Base-by-base conservation (phyloP, 37 sponge, comb jelly and placozoan genomes). In the Hexactinellida sp. region DNA sequence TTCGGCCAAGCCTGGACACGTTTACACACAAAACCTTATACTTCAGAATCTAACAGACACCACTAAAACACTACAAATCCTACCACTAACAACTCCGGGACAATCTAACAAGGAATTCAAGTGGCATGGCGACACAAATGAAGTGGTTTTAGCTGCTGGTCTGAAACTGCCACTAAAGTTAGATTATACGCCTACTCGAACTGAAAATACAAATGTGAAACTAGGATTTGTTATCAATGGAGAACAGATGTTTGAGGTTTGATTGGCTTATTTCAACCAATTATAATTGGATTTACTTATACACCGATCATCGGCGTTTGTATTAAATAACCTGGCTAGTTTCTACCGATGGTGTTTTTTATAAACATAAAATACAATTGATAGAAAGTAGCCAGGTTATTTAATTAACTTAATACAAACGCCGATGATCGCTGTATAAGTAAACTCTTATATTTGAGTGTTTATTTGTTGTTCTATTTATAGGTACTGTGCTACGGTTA, bases 171-270 rank as follows among this genome's bases (percentile, higher is more conserved):
- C 76, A n/a, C 21, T 63, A 7, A 63, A 28, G 13, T 28, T 63
- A 32, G 76, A 63, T 7, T 63, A 63, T 63, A n/a, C 76, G 76
- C 76, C 76, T 63, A 63, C 34, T 63, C 28, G 76, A 7, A 28
- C 21, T 63, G 30, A 63, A 63, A 10, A 7, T 21, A 63, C 30
- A 1, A 63, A 23, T n/a, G 1, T 63, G 25, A 63, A 63, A 23
- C 76, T 63, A 7, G 76, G 76, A 25, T 63, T 63, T n/a, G 30
- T 63, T 10, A 63, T 63, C 21, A 63, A 63, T 63, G 76, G 76
- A 63, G 76, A 63, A n/a, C 76, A 63, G 76, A 63, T 63, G 76
- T 63, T 63, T n/a, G 76, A 63, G 76, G 76, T 63, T 63, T 63
- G 76, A 63, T 63, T 63, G 76, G 76, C 34, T 63, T n/a, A 25